These are phyloP conservation scores for Coluber constrictor DNA, from an alignment of 2,797 vertebrate genomes.

Conservation along the genomic window DNA sequence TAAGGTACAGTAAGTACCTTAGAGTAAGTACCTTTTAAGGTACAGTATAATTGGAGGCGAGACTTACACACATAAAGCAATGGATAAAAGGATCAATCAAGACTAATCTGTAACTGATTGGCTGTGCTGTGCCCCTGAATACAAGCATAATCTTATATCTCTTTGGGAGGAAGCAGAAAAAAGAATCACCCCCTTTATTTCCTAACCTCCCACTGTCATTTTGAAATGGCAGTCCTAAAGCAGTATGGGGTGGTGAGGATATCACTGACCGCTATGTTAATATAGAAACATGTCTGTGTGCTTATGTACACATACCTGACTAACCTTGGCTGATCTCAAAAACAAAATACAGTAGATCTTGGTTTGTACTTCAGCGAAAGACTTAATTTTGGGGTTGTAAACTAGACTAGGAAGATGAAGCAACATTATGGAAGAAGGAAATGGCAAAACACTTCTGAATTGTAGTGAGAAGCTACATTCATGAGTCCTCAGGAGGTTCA, in stretches of 20 bases:
- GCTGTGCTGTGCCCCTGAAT: background rate
- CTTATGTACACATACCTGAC: background rate
- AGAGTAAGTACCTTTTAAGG: no score
- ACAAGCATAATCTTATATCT: background rate
- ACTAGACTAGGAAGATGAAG: background rate
- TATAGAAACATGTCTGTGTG: background rate
- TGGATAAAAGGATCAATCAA: background rate
- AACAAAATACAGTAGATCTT: background rate
- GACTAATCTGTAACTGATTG: background rate
- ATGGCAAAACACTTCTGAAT: background rate
- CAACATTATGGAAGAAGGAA: background rate
- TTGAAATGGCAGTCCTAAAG: background rate
- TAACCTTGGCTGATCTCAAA: background rate
- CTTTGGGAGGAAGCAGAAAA: background rate
- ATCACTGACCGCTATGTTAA: background rate
- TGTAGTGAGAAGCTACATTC: background rate
- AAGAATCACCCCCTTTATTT: background rate
- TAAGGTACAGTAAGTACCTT: background rate
- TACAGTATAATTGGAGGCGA: background rate
- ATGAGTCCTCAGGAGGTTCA: background rate
- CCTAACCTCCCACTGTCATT: background rate
- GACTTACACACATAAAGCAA: background rate
- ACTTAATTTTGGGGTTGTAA: background rate
- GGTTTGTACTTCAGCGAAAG: background rate
- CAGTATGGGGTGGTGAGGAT: background rate